Conservation (phyloP, 2,797 vertebrate genomes). For the Protosalanx chinensis region DNA sequence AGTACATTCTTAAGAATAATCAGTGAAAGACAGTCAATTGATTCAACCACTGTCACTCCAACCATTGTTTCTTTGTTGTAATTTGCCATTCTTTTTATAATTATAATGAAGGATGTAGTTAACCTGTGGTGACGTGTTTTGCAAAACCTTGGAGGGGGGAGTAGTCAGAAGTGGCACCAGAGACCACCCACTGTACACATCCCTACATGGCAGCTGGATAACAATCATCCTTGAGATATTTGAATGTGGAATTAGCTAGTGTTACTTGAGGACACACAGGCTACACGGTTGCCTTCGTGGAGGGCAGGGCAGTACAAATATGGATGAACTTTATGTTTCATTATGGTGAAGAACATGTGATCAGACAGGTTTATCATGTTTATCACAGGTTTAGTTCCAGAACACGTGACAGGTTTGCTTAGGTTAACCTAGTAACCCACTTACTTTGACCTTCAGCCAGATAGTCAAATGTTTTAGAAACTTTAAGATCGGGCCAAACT, state of each 20-base stretch:
- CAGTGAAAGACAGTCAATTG: not conserved
- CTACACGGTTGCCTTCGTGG: not conserved
- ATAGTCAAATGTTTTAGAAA: too few relatives aligned
- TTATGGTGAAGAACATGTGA: too few relatives aligned
- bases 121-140: not conserved
- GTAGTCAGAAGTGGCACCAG: not conserved
- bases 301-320: not conserved
- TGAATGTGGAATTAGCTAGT: conserved; percentile 1
- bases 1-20: not conserved
- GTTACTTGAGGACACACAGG: not conserved
- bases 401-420: too few relatives aligned
- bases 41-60: not conserved
- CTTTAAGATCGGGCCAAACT: too few relatives aligned
- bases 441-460: too few relatives aligned
- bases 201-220: not conserved
- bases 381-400: too few relatives aligned
- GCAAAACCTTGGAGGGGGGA: too few relatives aligned
- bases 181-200: not conserved
- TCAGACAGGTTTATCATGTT: too few relatives aligned
- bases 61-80: not conserved
- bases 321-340: not conserved
- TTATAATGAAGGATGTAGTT: not conserved
- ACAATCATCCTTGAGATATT: not conserved
- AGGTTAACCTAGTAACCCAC: too few relatives aligned
- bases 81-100: not conserved